Evolutionary conservation across 2,888 invertebrate genomes (phyloP), one percentile per base, ranked within the genome.

Genomic region (Polydrusus cervinus): DNA sequence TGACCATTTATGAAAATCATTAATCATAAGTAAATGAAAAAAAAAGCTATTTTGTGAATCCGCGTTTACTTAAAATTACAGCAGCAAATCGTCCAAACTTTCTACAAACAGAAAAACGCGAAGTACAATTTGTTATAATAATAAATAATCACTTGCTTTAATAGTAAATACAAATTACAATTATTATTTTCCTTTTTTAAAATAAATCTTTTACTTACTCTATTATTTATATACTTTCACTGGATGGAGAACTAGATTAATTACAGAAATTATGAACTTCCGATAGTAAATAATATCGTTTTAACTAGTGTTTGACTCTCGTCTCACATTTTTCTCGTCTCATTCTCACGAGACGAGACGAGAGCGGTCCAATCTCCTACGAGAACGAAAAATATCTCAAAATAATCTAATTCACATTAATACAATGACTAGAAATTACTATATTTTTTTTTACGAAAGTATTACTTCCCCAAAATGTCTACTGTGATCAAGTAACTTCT

Each of bases 151-250:
- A 51, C 49, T 53, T 20, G 53, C 51, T 53, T 53, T 53, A 66
- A 66, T 53, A 14, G 40, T 51, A 40, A 53, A 66, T 40, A 40
- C 53, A 53, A 66, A 66, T 66, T 66, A 49, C 53, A 53, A 66
- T 66, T 66, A 66, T 66, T 25, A 25, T 25, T 25, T 53, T 53
- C 3, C 34, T 14, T 49, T 66, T 66, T 53, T 38, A 13, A 40
- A 53, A 53, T 40, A 66, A 53, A 64, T 64, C 45, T 34, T 49
- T 49, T 45, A 13, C 45, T 40, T 62, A 13, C 43, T 43, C 45
- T 64, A 64, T 66, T 14, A 66, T 53, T 51, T 66, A 53, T 53
- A 8, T 14, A 66, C 66, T 66, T 66, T 66, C 66, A 51, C 66
- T 66, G 53, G 20, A 34, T n/a, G 20, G 14, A 20, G 13, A 53